Base-by-base conservation (phyloP, 2,888 invertebrate genomes). In the Oxystoma pomonae region DNA sequence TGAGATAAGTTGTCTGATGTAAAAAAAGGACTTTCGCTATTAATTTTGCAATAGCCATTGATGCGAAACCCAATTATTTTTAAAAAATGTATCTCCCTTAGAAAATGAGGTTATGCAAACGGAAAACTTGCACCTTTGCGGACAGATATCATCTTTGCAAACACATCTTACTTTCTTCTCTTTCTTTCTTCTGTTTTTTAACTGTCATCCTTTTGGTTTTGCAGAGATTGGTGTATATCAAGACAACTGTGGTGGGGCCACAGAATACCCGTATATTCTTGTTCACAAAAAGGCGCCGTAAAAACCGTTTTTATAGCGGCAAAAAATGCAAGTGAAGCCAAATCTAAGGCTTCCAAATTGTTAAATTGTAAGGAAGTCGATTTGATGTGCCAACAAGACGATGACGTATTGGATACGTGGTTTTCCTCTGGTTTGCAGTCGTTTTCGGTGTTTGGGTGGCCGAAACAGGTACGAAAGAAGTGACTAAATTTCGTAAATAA, bases 201-300 rank as follows among this genome's bases (percentile, higher is more conserved):
- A n/a, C n/a, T n/a, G n/a, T n/a, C n/a, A n/a, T n/a, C n/a, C n/a
- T n/a, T n/a, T n/a, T n/a, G n/a, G n/a, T 60, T 55, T 65, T 65
- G 20, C 73, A 87, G 96, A 2, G 98, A 99, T 80, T 99, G 99
- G 99, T 99, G 99, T 81, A 94, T 99, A 64, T 98, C 98, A 0
- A 85, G 94, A 1, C 99, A 99, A 80, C 83, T 99, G 61, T 99
- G 99, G 99, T 99, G 99, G 99, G 99, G 99, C 1, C 99, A 99
- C 81, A 87, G 94, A 63, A 96, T 99, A 70, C 99, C 99, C 0
- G 97, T 95, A 0, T 99, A 98, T 69, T 69, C 62, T 7, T 80
- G 79, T 64, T 60, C 61, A 57, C 61, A 63, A 59, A 55, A 66
- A n/a, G 66, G 62, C 49, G 62, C 65, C 16, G 69, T 69, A 16